phyloP scores from a whole-genome alignment of 1,140 invertebrate genomes.

The Eriocheir sinensis region DNA sequence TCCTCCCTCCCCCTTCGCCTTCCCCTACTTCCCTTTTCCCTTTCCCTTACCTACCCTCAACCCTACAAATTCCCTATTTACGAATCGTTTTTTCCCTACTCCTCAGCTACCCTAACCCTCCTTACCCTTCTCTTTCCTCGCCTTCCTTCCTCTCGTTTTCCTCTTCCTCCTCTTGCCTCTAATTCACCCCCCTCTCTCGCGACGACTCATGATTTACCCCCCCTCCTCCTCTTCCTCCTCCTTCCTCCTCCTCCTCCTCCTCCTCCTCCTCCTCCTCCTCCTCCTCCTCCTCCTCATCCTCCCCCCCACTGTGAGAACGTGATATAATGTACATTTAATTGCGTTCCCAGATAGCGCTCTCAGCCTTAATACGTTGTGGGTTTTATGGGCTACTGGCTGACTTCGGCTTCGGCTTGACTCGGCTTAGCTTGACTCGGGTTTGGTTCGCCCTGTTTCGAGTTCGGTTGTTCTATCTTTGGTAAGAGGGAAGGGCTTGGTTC shows the following conservation, averaged over 20 bases:
- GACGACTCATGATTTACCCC: too few species aligned
- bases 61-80: constrained; percentile 26
- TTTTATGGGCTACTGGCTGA: not conserved
- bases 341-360: constrained; percentile 10
- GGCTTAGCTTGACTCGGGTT: not conserved
- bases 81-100: not conserved
- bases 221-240: too few species aligned
- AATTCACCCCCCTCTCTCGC: not conserved
- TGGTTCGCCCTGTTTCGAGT: too few species aligned
- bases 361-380: constrained; percentile 22
- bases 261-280: not conserved
- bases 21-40: too few species aligned
- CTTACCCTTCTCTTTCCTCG: not conserved
- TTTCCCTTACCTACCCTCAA: too few species aligned
- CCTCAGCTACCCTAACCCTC: not conserved
- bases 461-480: too few species aligned
- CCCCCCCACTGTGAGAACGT: not conserved
- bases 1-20: too few species aligned
- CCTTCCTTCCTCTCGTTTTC: not conserved
- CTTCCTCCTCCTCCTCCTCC: not conserved
- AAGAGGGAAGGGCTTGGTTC: too few species aligned
- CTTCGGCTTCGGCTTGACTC: too few species aligned
- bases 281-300: not conserved
- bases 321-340: constrained; percentile 27
- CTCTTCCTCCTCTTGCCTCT: not conserved